Percentiles rank a stretch among this genome's conserved stretches.
Evolutionary conservation across 23 tunicate species (phyloP).

Genomic region (Halocynthia aurantium): DNA sequence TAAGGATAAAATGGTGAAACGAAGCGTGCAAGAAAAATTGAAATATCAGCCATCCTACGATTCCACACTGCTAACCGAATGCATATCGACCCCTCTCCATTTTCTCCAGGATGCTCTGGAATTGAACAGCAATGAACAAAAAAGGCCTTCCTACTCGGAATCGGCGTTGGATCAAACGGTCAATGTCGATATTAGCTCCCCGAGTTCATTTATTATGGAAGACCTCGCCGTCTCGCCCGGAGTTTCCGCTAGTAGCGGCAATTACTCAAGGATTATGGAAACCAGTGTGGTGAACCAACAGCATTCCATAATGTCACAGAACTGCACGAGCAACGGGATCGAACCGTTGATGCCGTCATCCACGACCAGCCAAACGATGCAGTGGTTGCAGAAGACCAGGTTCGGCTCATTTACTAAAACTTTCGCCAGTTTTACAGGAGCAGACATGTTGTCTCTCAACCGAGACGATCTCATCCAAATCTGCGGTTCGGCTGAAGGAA

Average conservation of each 20-base stretch:
- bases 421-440: constrained; percentile 55
- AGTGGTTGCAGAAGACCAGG: constrained; percentile 78
- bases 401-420: constrained; percentile 54
- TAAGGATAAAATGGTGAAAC: constrained; percentile 84
- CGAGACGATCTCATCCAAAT: constrained; percentile 85
- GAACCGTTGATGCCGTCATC: constrained; percentile 33
- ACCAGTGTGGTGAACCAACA: constrained; percentile 1
- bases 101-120: neutral
- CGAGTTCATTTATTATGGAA: constrained; percentile 1
- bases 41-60: constrained; percentile 94
- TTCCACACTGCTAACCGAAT: constrained; percentile 74
- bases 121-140: neutral
- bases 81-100: constrained; percentile 33
- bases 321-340: neutral
- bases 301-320: neutral
- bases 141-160: constrained; percentile 5
- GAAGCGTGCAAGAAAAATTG: constrained; percentile 61
- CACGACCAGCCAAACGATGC: constrained; percentile 50
- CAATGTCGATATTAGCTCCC: constrained; percentile 16
- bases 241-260: neutral
- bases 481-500: constrained; percentile 85
- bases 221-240: neutral
- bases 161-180: constrained; percentile 14
- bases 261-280: neutral
- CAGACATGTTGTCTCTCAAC: constrained; percentile 69